phyloP scores from a whole-genome alignment of 1,140 invertebrate species.

The Hetaerina americana region DNA sequence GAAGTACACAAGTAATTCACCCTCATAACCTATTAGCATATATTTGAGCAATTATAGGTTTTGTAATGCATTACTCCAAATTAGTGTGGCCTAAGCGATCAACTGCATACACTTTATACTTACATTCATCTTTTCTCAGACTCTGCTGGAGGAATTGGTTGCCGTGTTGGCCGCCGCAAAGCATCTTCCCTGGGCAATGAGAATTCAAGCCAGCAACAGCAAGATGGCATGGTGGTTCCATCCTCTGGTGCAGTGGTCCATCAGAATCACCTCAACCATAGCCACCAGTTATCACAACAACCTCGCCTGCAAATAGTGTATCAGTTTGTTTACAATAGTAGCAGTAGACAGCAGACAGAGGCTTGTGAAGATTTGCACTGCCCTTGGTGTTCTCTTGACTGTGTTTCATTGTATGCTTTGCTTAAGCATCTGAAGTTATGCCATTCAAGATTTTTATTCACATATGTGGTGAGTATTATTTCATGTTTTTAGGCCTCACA shows the following conservation, averaged over 20 bases:
- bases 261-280: not conserved
- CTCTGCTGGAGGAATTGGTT: not conserved
- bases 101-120: too few species aligned
- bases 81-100: too few species aligned
- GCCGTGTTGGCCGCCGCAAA: not conserved
- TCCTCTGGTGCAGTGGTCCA: not conserved
- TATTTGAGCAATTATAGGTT: not conserved
- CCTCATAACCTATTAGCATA: too few species aligned
- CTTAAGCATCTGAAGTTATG: constrained; percentile 88
- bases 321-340: constrained; percentile 92
- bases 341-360: constrained; percentile 87
- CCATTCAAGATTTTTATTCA: constrained; percentile 86
- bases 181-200: not conserved
- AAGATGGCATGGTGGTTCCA: not conserved
- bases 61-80: too few species aligned
- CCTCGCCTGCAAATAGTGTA: constrained; percentile 66
- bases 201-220: not conserved
- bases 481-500: too few species aligned
- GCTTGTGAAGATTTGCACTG: constrained; percentile 83
- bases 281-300: not conserved
- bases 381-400: constrained; percentile 90
- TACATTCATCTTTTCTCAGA: not conserved
- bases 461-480: constrained; percentile 59
- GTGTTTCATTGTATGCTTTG: constrained; percentile 71
- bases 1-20: too few species aligned